These are phyloP conservation scores for Apogon hyalosoma DNA, from an alignment of 2,797 vertebrate genomes.

Conservation along the genomic window DNA sequence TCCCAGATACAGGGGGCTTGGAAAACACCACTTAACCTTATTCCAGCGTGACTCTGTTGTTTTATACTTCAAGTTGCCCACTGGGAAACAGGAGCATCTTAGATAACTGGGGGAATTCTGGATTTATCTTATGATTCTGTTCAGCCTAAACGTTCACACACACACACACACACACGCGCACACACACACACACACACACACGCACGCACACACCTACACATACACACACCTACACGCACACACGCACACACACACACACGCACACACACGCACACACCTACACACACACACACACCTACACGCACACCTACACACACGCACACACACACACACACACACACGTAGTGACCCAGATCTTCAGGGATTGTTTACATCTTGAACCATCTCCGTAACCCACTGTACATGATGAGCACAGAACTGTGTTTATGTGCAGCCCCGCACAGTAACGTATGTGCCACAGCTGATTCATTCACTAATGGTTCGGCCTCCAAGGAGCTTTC, in stretches of 20 bases:
- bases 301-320: conserved; percentile 33
- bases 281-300: conserved; percentile 29
- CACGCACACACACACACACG: conserved; percentile 20
- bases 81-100: conserved; percentile 55
- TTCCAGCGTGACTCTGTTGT: conserved; percentile 49
- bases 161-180: conserved; percentile 20
- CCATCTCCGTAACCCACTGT: conserved; percentile 44
- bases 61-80: conserved; percentile 49
- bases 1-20: conserved; percentile 17
- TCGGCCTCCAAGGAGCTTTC: conserved; percentile 48
- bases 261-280: conserved; percentile 29
- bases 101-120: conserved; percentile 30
- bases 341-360: conserved; percentile 68
- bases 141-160: conserved; percentile 35
- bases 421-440: conserved; percentile 67
- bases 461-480: conserved; percentile 71
- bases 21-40: conserved; percentile 65
- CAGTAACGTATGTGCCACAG: conserved; percentile 62
- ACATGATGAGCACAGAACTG: conserved; percentile 41
- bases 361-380: conserved; percentile 73
- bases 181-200: conserved; percentile 26
- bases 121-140: conserved; percentile 63
- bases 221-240: too few relatives aligned
- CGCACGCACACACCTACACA: conserved; percentile 14
- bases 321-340: conserved; percentile 21